phyloP scores from a whole-genome alignment of 2,888 invertebrate genomes.

The Formica aserva region DNA sequence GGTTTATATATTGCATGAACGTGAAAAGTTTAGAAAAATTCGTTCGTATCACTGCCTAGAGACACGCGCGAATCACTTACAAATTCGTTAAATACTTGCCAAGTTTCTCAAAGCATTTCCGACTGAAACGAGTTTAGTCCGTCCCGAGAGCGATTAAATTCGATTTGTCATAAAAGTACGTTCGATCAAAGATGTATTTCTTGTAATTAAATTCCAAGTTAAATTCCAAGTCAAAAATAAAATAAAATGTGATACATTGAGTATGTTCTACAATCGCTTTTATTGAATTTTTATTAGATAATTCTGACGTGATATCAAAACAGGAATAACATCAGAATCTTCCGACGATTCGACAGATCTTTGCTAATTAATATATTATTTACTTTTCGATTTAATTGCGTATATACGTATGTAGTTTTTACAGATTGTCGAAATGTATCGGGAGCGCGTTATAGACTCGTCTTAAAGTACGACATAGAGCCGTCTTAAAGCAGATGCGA shows the following conservation, averaged over 20 bases:
- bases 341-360: neutral
- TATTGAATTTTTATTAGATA: neutral
- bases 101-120: slow-evolving; percentile 18
- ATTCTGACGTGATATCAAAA: neutral
- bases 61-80: neutral
- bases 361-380: neutral
- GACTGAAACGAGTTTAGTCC: neutral
- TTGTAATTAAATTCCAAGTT: neutral
- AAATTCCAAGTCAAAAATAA: neutral
- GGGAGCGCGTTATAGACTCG: neutral
- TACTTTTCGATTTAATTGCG: neutral
- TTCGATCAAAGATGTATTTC: neutral
- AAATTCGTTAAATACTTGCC: neutral
- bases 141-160: slow-evolving; percentile 2
- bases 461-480: neutral
- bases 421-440: neutral
- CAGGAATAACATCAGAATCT: neutral
- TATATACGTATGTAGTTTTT: neutral
- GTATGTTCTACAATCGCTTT: neutral
- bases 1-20: neutral
- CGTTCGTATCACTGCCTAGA: neutral
- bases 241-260: neutral
- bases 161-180: slow-evolving; percentile 5
- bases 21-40: neutral
- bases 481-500: neutral